A percentile compares a stretch with the other conserved stretches of the same genome.
Conservation (phyloP, 2,888 invertebrate genomes). For the Parnassius glacialis region DNA sequence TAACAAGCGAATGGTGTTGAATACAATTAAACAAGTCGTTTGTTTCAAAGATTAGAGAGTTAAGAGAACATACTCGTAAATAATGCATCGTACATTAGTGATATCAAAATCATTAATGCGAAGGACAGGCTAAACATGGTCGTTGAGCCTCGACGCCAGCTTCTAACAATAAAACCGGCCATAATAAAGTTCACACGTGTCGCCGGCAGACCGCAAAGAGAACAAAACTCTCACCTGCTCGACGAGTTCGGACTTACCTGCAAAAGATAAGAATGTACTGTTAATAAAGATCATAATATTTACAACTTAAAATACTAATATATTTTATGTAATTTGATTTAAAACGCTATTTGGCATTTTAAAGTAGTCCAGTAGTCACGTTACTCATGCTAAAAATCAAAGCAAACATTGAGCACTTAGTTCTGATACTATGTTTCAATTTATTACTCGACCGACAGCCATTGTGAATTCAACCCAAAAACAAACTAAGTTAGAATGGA, state of each 20-base stretch:
- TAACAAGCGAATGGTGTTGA: constrained; percentile 2
- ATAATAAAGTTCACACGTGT: constrained; percentile 72
- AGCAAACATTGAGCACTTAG: constrained; percentile 34
- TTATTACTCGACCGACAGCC: constrained; percentile 32
- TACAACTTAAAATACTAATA: not conserved
- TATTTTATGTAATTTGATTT: constrained; percentile 1
- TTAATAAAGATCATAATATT: constrained; percentile 31
- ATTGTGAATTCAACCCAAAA: constrained; percentile 36
- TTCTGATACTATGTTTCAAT: constrained; percentile 31
- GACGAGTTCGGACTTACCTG: constrained; percentile 64
- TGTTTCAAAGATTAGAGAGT: constrained; percentile 1
- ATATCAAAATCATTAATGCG: constrained; percentile 44
- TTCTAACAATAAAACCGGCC: constrained; percentile 55
- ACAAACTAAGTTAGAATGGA: constrained; percentile 35
- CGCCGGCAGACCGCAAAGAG: constrained; percentile 53
- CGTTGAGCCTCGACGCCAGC: constrained; percentile 39
- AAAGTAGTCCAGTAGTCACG: constrained; percentile 18
- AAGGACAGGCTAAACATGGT: constrained; percentile 41
- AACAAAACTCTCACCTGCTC: constrained; percentile 59
- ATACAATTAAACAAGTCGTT: constrained; percentile 4
- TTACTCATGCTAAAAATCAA: constrained; percentile 29
- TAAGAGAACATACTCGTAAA: constrained; percentile 15
- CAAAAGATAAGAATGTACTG: constrained; percentile 57
- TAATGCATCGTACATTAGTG: constrained; percentile 33
- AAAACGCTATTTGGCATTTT: constrained; percentile 21